Base-by-base conservation (phyloP, 2,888 invertebrate species). In the Papilio elwesi region DNA sequence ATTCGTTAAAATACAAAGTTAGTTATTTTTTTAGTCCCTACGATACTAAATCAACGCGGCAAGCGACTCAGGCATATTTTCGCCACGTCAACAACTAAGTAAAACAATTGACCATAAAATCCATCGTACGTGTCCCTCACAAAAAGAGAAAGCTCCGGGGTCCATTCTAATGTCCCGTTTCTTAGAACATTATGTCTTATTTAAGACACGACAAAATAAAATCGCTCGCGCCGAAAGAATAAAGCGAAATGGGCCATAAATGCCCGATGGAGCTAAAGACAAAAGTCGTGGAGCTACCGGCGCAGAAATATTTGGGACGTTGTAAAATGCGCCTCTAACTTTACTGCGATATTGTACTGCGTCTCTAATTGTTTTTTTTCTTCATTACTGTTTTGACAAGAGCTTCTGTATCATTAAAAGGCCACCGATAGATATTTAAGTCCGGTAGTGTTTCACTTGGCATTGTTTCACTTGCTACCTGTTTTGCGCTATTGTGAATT, bases 161-260 rank as follows among this genome's bases (percentile, higher is more conserved):
- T 83, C 87, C 88, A 89, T 89, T 91, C 88, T 90, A 90, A 92
- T 89, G 88, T 89, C 84, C 87, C 90, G 88, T 91, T 92, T 91
- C 92, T 91, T 82, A 90, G 92, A 92, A 92, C 91, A 91, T 93
- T 90, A 93, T 89, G 91, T 93, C 92, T 92, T 92, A 92, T 92
- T 93, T 93, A 90, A 91, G 88, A 88, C 83, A 87, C 86, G 87
- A 89, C 89, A 90, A 90, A 92, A 89, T 87, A 87, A 88, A 87
- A 89, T 86, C 85, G 88, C 85, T 83, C 85, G 82, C 83, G 79
- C 82, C 84, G 87, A 85, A 89, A 89, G 87, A 89, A 90, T 90
- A 89, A 88, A 84, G 88, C 88, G 83, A 87, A 90, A 92, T 89
- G 89, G 89, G 83, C 87, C 87, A 91, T 92, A 92, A 91, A 91